Percentiles rank a stretch among this genome's conserved stretches.
These are phyloP conservation scores for Heliconius melpomene DNA, from an alignment of 1,140 invertebrate genomes.

Conservation along the genomic window DNA sequence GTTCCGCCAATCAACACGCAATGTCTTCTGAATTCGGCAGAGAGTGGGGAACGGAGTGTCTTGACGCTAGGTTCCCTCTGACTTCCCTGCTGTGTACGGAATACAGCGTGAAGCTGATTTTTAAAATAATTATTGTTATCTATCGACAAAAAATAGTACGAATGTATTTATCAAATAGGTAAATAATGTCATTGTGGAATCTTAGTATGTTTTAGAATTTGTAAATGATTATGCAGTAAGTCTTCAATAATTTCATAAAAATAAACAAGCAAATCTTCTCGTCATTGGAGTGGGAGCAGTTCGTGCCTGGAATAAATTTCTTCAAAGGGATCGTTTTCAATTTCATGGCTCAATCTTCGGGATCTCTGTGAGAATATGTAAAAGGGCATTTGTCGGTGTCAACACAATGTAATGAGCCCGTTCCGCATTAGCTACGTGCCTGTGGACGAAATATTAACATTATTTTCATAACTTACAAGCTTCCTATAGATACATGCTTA, in stretches of 20 bases:
- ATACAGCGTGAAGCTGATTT: no score
- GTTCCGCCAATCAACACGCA: no score
- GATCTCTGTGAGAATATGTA: slow-evolving; percentile 79
- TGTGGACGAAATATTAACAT: slow-evolving; percentile 43
- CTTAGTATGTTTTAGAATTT: neutral
- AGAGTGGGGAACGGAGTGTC: no score
- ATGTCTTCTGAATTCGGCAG: no score
- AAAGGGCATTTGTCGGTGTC: slow-evolving; percentile 79
- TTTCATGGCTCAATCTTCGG: slow-evolving; percentile 80
- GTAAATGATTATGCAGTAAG: slow-evolving; percentile 40
- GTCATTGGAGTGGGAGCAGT: slow-evolving; percentile 71
- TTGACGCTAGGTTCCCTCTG: no score
- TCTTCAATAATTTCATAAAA: slow-evolving; percentile 79
- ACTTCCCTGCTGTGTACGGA: no score
- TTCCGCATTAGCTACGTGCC: slow-evolving; percentile 62
- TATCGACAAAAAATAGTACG: neutral
- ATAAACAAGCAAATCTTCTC: slow-evolving; percentile 79
- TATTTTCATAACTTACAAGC: neutral
- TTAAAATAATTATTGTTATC: no score
- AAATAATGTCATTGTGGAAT: neutral
- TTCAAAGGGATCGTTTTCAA: slow-evolving; percentile 80
- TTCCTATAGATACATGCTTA: neutral
- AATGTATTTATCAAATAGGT: neutral
- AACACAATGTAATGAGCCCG: slow-evolving; percentile 77
- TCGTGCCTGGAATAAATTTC: slow-evolving; percentile 80